A percentile compares a stretch with the other conserved stretches of the same genome.
Conservation (phyloP, 2,888 invertebrate genomes). For the Plusia festucae region DNA sequence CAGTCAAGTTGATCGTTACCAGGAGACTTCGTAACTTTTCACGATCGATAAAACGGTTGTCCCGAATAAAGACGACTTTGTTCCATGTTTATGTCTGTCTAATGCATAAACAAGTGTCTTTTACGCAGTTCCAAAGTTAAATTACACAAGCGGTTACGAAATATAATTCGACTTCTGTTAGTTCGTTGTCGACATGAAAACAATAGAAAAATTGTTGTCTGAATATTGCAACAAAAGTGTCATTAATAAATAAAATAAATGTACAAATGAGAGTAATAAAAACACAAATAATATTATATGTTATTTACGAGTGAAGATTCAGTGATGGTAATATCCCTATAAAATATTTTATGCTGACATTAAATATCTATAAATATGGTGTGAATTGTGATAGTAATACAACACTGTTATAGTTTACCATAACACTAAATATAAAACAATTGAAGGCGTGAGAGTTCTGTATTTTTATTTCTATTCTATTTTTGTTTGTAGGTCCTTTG, state of each 20-base stretch:
- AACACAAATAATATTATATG: conserved; percentile 33
- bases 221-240: not conserved
- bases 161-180: not conserved
- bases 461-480: too few relatives aligned
- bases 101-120: not conserved
- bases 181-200: too few relatives aligned
- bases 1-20: conserved; percentile 5
- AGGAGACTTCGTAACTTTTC: not conserved
- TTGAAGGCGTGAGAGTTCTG: too few relatives aligned
- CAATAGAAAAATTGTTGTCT: too few relatives aligned
- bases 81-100: conserved; percentile 2
- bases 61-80: conserved; percentile 3
- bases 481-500: too few relatives aligned
- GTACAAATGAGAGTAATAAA: conserved; percentile 36
- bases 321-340: conserved; percentile 25
- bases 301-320: conserved; percentile 44
- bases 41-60: conserved; percentile 4
- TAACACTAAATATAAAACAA: too few relatives aligned
- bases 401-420: too few relatives aligned
- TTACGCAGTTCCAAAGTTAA: not conserved
- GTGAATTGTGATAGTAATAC: too few relatives aligned
- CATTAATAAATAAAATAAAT: not conserved
- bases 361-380: conserved; percentile 19
- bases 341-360: conserved; percentile 28
- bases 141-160: not conserved